Conservation (phyloP, 1,140 invertebrate genomes). For the Samia ricini region DNA sequence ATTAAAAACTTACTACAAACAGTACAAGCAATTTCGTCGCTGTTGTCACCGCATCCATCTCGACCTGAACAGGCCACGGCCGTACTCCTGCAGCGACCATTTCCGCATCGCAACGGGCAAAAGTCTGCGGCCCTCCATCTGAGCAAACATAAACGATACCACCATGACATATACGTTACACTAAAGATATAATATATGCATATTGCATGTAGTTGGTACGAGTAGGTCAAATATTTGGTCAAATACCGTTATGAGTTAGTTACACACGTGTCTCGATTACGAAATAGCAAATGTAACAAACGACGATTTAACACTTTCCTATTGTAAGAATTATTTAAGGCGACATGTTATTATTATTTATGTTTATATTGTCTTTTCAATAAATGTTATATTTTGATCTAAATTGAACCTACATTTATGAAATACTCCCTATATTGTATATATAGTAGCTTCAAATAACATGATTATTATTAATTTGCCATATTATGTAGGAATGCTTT, state of each 20-base stretch:
- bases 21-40: slow-evolving; percentile 89
- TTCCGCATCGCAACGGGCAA: slow-evolving; percentile 90
- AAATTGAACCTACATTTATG: no score
- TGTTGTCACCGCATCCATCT: slow-evolving; percentile 93
- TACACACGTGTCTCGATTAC: slow-evolving; percentile 33
- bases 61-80: slow-evolving; percentile 92
- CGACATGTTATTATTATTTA: background rate
- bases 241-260: slow-evolving; percentile 37
- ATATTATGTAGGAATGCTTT: no score
- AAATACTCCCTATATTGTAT: no score
- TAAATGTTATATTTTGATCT: no score
- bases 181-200: slow-evolving; percentile 2
- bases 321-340: background rate
- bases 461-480: no score
- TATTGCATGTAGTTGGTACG: slow-evolving; percentile 6
- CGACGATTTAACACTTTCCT: background rate
- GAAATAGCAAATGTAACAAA: slow-evolving; percentile 17
- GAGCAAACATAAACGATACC: slow-evolving; percentile 11
- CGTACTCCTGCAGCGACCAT: slow-evolving; percentile 91
- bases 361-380: no score
- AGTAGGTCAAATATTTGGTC: slow-evolving; percentile 36
- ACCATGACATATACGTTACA: slow-evolving; percentile 9
- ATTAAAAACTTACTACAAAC: slow-evolving; percentile 88
- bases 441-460: no score
- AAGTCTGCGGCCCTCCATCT: slow-evolving; percentile 73